Base-by-base conservation (phyloP, 2,888 invertebrate genomes). In the Himalopsyche kuldschensis region DNA sequence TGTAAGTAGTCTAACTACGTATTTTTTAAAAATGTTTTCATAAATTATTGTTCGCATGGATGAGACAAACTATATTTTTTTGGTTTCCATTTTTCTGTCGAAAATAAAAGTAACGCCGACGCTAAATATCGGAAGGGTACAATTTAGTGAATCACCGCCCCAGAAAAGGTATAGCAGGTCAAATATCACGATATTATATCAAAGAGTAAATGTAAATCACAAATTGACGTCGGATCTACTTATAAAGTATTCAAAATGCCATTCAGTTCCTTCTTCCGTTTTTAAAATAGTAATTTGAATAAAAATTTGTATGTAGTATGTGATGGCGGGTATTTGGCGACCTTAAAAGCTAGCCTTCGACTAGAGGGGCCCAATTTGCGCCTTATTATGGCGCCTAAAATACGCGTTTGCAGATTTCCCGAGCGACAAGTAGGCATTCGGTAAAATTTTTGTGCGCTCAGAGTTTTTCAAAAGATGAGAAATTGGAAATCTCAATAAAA, bases 401-500 rank as follows among this genome's bases (percentile, higher is more conserved):
- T 69, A 69, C 69, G 69, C 69, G 69, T 69, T 69, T 15, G 69
- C 69, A 69, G 69, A 69, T 69, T 69, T 69, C 69, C 69, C 69
- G 69, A 69, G 69, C 69, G 69, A 69, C 69, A 27, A 69, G 69
- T 27, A 69, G 69, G 69, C 30, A 69, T 24, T 69, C 69, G 69
- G 69, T 27, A 30, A 69, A 69, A 41, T 15, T 69, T 69, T 69
- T 27, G 69, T 69, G 27, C 24, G 69, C 69, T 27, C 69, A 4
- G 27, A 69, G 69, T 69, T 69, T 69, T 69, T 69, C 76, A 35
- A 76, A 76, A 41, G 69, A 69, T 69, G 69, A 69, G 69, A 69
- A 69, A 69, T 69, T 69, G 69, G 69, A 69, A 69, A 69, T 69
- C 69, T 69, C 69, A 69, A 69, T 69, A 69, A 69, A 69, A 69